Base-by-base conservation (phyloP, 23 tunicate species). In the Diplosoma virens region DNA sequence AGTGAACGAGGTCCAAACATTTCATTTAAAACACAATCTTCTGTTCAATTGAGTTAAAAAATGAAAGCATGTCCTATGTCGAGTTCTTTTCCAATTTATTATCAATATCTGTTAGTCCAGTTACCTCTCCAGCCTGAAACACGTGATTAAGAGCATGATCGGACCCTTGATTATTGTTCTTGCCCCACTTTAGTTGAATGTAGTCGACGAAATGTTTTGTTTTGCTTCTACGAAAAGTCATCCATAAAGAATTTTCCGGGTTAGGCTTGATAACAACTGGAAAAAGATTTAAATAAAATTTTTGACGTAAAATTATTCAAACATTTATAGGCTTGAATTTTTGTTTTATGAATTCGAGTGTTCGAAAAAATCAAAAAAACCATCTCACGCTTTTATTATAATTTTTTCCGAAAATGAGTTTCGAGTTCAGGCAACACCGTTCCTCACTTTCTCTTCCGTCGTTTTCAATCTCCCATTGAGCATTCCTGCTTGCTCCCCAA, bases 401-500 rank as follows among this genome's bases (percentile, higher is more conserved):
- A n/a, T n/a, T n/a, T n/a, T n/a, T n/a, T n/a, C n/a, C n/a, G n/a
- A n/a, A n/a, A n/a, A n/a, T n/a, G n/a, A n/a, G n/a, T n/a, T n/a
- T n/a, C n/a, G n/a, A n/a, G n/a, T n/a, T n/a, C n/a, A n/a, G n/a
- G n/a, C n/a, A n/a, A n/a, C n/a, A n/a, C n/a, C n/a, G n/a, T 64
- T 64, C 3, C 78, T 72, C 28, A 72, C 78, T 48, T 28, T 47
- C 47, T 72, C 78, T 47, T 47, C 61, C 78, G 3, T 60, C 48
- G 60, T 72, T 72, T 47, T 72, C 25, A 32, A 72, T 61, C 4
- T 16, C 27, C 78, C 78, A 72, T 50, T 48, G 16, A 3, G 59
- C 60, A 23, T 72, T 27, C 52, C n/a, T 3, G 7, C 52, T 52
- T 3, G 7, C 27, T 21, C 47, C 34, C 53, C 53, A 36, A 33